Percentiles rank a stretch among this genome's conserved stretches.
Evolutionary conservation across 2,888 invertebrate species (phyloP).

Genomic region (Empis stercorea): DNA sequence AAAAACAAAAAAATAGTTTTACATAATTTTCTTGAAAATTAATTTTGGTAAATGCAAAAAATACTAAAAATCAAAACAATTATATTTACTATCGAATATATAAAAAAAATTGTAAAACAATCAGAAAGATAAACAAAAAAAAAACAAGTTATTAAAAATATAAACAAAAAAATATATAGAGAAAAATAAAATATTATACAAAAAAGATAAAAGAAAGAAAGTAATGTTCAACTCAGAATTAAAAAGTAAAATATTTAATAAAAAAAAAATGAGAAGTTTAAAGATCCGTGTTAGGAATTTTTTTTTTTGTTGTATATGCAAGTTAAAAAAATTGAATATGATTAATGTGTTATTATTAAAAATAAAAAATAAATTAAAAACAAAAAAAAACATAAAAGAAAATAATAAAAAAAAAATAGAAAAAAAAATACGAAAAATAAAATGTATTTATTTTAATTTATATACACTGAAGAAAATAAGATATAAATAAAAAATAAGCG

Average conservation of each 20-base stretch:
- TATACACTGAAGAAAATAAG: slow-evolving; percentile 34
- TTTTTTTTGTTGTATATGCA: neutral
- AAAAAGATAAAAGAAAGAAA: too few species aligned
- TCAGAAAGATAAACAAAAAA: too few species aligned
- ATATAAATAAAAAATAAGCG: slow-evolving; percentile 28
- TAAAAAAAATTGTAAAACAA: too few species aligned
- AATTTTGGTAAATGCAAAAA: too few species aligned
- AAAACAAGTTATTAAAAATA: too few species aligned
- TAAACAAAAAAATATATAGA: too few species aligned
- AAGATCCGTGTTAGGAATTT: neutral
- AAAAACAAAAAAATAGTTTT: too few species aligned
- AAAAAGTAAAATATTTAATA: neutral
- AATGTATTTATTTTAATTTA: slow-evolving; percentile 34
- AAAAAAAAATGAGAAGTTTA: neutral
- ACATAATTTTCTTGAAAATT: too few species aligned
- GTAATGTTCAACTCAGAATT: neutral
- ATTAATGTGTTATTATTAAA: neutral
- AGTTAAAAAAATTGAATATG: neutral
- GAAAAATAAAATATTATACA: too few species aligned
- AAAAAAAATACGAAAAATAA: slow-evolving; percentile 1
- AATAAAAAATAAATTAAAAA: neutral
- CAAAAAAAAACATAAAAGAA: neutral
- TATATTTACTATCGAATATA: too few species aligned
- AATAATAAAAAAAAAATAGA: neutral
- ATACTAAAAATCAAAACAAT: too few species aligned